A percentile compares a stretch with the other conserved stretches of the same genome.
phyloP scores from a whole-genome alignment of 2,113 vertebrate species.

The Mandrillus leucophaeus region DNA sequence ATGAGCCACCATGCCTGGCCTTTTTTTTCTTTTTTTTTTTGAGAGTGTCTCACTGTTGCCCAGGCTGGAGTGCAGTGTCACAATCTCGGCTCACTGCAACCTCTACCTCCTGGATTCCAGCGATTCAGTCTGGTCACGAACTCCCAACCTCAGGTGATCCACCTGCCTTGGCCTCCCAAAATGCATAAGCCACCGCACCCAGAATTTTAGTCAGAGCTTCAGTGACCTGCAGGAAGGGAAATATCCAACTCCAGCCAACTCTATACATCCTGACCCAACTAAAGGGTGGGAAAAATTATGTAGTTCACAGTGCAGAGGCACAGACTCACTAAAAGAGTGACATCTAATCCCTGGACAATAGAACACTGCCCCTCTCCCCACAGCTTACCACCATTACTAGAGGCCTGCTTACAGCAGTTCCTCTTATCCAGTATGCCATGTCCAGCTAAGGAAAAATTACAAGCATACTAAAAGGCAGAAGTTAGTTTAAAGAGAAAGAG shows the following conservation, averaged over 20 bases:
- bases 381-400: not conserved
- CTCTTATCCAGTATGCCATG: not conserved
- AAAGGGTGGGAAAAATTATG: not conserved
- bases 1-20: too few species aligned
- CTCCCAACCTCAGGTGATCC: too few species aligned
- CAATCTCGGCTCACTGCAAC: too few species aligned
- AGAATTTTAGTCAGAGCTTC: not conserved
- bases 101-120: too few species aligned
- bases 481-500: not conserved
- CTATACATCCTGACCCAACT: not conserved
- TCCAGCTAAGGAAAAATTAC: not conserved
- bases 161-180: too few species aligned
- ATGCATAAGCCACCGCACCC: rapidly evolving
- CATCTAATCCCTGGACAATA: not conserved
- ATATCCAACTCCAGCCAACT: not conserved
- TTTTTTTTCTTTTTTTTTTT: too few species aligned
- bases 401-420: not conserved
- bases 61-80: too few species aligned
- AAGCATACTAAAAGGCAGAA: not conserved
- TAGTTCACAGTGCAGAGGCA: not conserved
- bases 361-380: not conserved
- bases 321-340: not conserved
- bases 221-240: not conserved
- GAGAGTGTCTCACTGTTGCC: too few species aligned
- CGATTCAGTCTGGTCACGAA: too few species aligned